Base-by-base conservation (phyloP, 1,140 invertebrate species). In the Diplogasteroides magnus region DNA sequence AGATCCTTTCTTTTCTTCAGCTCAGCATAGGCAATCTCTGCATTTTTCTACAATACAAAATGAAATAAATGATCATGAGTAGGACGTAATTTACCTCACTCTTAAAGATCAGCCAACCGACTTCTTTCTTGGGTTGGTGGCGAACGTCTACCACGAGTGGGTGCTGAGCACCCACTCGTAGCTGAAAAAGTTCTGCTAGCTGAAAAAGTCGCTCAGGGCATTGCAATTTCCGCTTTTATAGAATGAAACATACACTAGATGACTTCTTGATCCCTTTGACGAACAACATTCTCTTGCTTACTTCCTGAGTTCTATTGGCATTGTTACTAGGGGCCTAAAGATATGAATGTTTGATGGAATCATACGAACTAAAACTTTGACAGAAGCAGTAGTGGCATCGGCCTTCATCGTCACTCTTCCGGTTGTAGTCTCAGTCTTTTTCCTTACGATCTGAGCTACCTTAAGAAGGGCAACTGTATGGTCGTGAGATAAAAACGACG, bases 21-120 rank as follows among this genome's bases (percentile, higher is more conserved):
- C n/a, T 58, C 65, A 31, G 29, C 61, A 56, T 64, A 58, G 28
- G 73, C 73, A 26, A 66, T 72, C n/a, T 74, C 58, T 27, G 70
- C 68, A 23, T 62, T 63, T 23, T 57, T 64, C 23, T n/a, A n/a
- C n/a, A n/a, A n/a, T n/a, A n/a, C n/a, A n/a, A n/a, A n/a, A n/a
- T n/a, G n/a, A n/a, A n/a, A n/a, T n/a, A n/a, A n/a, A n/a, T n/a
- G n/a, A n/a, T n/a, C n/a, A n/a, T n/a, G n/a, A n/a, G n/a, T n/a
- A n/a, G n/a, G n/a, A n/a, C n/a, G n/a, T n/a, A n/a, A n/a, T n/a
- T n/a, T n/a, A n/a, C n/a, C n/a, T 70, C 71, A 6, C 70, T 64
- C 48, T 56, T 58, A 61, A 74, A 74, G 14, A 68, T 58, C 25
- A 74, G 3, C 71, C 70, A 74, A 71, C 28, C 73, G 66, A n/a